phyloP scores from a whole-genome alignment of 1,140 invertebrate genomes.

The Micrasema longulum region DNA sequence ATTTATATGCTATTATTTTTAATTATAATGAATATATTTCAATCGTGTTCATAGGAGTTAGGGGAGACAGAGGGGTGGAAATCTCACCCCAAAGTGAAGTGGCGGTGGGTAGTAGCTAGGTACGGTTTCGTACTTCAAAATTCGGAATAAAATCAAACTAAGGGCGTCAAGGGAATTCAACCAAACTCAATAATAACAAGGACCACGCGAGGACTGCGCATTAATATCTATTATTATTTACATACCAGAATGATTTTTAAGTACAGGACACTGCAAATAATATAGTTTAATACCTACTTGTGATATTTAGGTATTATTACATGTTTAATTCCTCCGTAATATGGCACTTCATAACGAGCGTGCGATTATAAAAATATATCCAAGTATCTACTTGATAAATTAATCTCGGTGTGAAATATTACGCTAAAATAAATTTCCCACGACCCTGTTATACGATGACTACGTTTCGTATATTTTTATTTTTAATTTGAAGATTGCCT shows the following conservation, averaged over 20 bases:
- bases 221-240: constrained; percentile 15
- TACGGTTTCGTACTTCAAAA: constrained; percentile 5
- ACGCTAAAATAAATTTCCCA: background rate
- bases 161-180: constrained; percentile 11
- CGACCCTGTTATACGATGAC: too few relatives aligned
- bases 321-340: background rate
- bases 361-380: too few relatives aligned
- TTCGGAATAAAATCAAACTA: constrained; percentile 28
- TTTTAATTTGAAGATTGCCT: too few relatives aligned
- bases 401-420: constrained; percentile 1
- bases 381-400: too few relatives aligned
- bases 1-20: too few relatives aligned
- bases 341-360: constrained; percentile 3
- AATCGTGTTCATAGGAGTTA: background rate
- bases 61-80: background rate
- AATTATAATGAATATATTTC: background rate
- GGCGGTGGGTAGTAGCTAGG: background rate
- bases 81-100: background rate
- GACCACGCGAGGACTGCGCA: background rate
- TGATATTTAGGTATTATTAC: background rate
- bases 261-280: background rate
- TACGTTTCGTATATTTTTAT: too few relatives aligned
- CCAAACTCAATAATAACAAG: constrained; percentile 1
- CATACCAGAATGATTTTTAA: constrained; percentile 11
- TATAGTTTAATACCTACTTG: background rate